Conservation (phyloP, 2,113 vertebrate genomes). For the Parus major region DNA sequence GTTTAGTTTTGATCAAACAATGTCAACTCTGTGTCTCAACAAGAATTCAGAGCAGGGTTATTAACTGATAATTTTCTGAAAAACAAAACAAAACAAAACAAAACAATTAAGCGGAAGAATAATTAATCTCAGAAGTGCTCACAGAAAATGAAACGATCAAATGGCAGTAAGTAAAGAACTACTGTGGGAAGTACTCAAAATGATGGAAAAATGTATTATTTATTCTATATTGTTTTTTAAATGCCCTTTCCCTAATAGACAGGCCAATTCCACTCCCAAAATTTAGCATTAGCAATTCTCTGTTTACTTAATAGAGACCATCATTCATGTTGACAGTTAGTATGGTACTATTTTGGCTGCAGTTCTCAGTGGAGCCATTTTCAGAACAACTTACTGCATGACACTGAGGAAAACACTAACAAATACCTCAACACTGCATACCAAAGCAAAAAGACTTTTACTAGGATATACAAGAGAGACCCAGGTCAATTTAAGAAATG, state of each 20-base stretch:
- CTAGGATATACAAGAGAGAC: neutral
- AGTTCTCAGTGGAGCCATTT: neutral
- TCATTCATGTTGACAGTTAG: neutral
- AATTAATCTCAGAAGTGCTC: neutral
- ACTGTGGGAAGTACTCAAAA: neutral
- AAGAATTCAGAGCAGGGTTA: neutral
- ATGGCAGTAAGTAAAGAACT: neutral
- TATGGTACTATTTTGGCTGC: neutral
- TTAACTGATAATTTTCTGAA: neutral
- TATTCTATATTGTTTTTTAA: neutral
- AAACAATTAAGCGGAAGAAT: neutral
- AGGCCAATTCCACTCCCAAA: neutral
- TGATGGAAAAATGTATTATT: neutral
- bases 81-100: neutral
- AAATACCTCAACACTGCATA: neutral
- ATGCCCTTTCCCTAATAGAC: neutral
- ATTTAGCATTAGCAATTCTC: neutral
- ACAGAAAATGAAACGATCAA: neutral
- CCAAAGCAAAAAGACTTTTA: neutral
- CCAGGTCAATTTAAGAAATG: neutral
- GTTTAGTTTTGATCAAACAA: neutral
- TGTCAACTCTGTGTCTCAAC: neutral
- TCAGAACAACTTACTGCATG: neutral
- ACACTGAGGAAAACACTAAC: neutral
- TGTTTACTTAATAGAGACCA: neutral